These are phyloP conservation scores for Fratercula arctica DNA, from an alignment of 2,797 vertebrate species.

Conservation along the genomic window DNA sequence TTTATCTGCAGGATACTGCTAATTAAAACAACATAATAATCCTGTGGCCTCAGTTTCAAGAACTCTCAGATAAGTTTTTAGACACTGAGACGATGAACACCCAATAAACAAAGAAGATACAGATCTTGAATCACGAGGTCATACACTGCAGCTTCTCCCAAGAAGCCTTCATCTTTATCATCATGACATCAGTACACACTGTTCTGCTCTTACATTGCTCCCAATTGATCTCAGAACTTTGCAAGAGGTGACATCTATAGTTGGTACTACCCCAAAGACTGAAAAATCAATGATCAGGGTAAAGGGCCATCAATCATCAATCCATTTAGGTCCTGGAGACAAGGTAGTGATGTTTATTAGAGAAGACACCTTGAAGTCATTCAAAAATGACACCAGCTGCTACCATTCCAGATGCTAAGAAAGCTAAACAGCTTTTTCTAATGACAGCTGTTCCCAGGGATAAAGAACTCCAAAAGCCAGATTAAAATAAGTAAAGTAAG, in stretches of 20 bases:
- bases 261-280: background rate
- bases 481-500: conserved; percentile 1
- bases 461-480: conserved; percentile 14
- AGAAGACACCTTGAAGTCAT: background rate
- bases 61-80: background rate
- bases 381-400: background rate
- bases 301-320: background rate
- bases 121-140: background rate
- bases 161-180: background rate
- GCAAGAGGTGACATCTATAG: background rate
- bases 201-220: background rate
- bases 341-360: background rate
- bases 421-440: conserved; percentile 9
- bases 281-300: conserved; percentile 42
- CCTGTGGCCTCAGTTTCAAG: background rate
- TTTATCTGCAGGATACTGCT: background rate
- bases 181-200: background rate
- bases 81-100: background rate
- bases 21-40: background rate
- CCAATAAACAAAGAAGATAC: background rate
- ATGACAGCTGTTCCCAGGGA: background rate
- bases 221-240: background rate
- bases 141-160: background rate
- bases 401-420: background rate
- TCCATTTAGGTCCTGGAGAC: background rate